Conservation (phyloP, 2,113 vertebrate species). For the Proterorhinus semilunaris region DNA sequence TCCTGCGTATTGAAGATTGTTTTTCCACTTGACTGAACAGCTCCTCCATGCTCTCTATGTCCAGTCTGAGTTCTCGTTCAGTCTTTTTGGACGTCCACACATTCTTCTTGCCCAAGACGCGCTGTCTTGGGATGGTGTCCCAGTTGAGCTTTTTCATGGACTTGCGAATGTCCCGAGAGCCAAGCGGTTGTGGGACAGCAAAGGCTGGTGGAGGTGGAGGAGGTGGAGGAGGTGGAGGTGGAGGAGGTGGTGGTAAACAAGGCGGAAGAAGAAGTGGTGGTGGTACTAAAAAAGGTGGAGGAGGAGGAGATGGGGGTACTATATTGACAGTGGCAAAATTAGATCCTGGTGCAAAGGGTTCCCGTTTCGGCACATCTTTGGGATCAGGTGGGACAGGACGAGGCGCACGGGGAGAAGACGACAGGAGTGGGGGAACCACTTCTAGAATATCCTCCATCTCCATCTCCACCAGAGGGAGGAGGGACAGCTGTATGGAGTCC, state of each 20-base stretch:
- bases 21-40: slow-evolving; percentile 77
- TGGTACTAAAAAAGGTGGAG: slow-evolving; percentile 25
- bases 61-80: slow-evolving; percentile 71
- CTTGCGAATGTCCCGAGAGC: slow-evolving; percentile 39
- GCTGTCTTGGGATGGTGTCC: slow-evolving; percentile 79
- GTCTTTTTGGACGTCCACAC: slow-evolving; percentile 75
- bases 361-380: slow-evolving; percentile 22
- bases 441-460: slow-evolving; percentile 61
- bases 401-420: slow-evolving; percentile 23
- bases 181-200: slow-evolving; percentile 10
- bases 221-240: slow-evolving; percentile 35
- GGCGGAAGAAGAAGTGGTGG: slow-evolving; percentile 27
- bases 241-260: slow-evolving; percentile 20
- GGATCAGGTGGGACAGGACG: slow-evolving; percentile 9
- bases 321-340: slow-evolving; percentile 8
- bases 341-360: neutral
- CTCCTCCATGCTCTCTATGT: slow-evolving; percentile 79
- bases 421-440: slow-evolving; percentile 18
- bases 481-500: slow-evolving; percentile 13
- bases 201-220: slow-evolving; percentile 8
- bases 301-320: slow-evolving; percentile 33
- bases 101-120: slow-evolving; percentile 75
- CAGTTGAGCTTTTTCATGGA: slow-evolving; percentile 83
- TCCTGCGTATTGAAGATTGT: slow-evolving; percentile 16
- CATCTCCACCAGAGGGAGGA: neutral